Evolutionary conservation across 1,140 invertebrate species (phyloP), one percentile per base, ranked within the genome.

Genomic region (Tribolium castaneum): DNA sequence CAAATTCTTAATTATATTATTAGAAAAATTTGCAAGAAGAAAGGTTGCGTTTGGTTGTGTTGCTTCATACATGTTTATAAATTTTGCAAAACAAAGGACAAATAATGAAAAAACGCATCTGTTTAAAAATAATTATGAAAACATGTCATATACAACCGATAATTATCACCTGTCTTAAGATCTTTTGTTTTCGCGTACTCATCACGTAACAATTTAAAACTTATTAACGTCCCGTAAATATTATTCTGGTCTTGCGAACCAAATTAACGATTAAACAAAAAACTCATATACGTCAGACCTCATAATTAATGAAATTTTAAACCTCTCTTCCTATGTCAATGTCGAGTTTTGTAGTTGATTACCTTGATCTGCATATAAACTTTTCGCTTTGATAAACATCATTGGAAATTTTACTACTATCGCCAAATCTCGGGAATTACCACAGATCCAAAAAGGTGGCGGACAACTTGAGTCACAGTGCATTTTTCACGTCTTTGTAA

Each of bases 311-410:
- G 10, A 25, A n/a, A 22, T n/a, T n/a, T 22, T 25, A 59, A 59
- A 59, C 14, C 54, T 19, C 54, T 59, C 19, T 22, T 50, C 50
- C 16, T n/a, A 51, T 50, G 39, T 45, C 50, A 72, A 50, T 72
- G 39, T 50, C 50, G 50, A 19, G 19, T 19, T 45, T 16, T 14
- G 5, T 19, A 72, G 13, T 19, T 16, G 50, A 22, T 49, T n/a
- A 19, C 50, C 19, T 72, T 51, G 50, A 72, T 49, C 39, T 50
- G 70, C 16, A 72, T 45, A 45, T 45, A 45, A n/a, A 45, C 39
- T 12, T 72, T 50, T 25, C 35, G 39, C 34, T 10, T 16, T 22
- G 39, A 72, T 22, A 19, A 22, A 51, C 10, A 72, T 16, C 19
- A 45, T 50, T n/a, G 45, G 13, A 70, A 70, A 70, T 35, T 49